Evolutionary conservation across 2,113 vertebrate species (phyloP), one percentile per base, ranked within the genome.

Genomic region (Oncorhynchus clarkii): DNA sequence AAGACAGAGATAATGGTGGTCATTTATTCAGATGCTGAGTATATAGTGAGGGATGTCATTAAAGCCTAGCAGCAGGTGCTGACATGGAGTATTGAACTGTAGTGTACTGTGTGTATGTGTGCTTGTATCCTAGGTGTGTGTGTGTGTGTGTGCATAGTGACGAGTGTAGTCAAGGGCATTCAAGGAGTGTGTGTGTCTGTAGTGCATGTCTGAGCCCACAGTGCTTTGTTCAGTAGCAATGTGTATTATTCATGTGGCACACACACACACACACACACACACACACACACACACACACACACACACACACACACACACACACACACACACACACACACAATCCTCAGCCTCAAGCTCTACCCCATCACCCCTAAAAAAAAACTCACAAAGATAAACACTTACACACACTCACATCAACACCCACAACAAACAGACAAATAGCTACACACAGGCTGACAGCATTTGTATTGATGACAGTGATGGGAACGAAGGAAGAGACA

Each of bases 401-500:
- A 39, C 39, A 39, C 39, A 39, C 39, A 39, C 39, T 39, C 39
- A 39, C 39, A 39, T 2, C 8, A 45, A 45, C 39, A 45, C 39
- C 11, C 39, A 45, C 39, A 45, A 11, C 39, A 45, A 45, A 39
- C 72, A 83, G 78, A 49, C 39, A 3, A 48, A 78, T 71, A 31
- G 72, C 79, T 73, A 80, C 84, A 79, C 24, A 29, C 79, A 68
- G 73, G 75, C 76, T 77, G 39, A 11, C 39, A 45, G 39, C 39
- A 45, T 45, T 45, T 9, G 71, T 78, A 88, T 84, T 80, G 85
- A 90, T 81, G 82, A 85, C 84, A 88, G 79, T 72, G 60, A 9
- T 20, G 62, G 78, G 69, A 73, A 27, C 81, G 83, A 80, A 16
- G 45, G 24, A 65, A 26, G 24, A 22, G 29, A 24, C 34, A n/a